phyloP scores from a whole-genome alignment of 2,888 invertebrate genomes.

The Isoperla grammatica region DNA sequence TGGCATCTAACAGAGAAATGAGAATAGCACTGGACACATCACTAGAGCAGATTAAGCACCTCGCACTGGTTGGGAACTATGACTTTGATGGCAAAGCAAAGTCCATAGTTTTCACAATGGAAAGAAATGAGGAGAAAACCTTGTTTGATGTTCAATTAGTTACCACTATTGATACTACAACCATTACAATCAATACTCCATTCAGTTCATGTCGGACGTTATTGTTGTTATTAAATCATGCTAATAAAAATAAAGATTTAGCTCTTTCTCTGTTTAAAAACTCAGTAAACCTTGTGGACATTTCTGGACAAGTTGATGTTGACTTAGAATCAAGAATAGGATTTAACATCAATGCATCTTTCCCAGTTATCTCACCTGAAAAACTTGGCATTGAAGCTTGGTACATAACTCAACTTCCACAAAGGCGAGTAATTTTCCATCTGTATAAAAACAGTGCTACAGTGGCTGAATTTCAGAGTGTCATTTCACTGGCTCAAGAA shows the following conservation, averaged over 20 bases:
- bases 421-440: background rate
- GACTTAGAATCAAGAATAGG: conserved; percentile 1
- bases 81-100: conserved; percentile 15
- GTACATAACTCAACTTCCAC: background rate
- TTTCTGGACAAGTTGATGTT: background rate
- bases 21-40: conserved; percentile 20
- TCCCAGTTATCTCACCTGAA: background rate
- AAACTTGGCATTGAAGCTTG: background rate
- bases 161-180: background rate
- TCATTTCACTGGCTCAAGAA: background rate
- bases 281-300: background rate
- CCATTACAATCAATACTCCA: background rate
- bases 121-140: background rate
- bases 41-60: conserved; percentile 5
- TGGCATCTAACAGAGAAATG: background rate
- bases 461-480: background rate
- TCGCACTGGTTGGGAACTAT: conserved; percentile 25
- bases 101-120: background rate
- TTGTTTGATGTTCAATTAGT: background rate
- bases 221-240: background rate
- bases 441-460: background rate
- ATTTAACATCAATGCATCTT: background rate
- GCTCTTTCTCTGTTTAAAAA: conserved; percentile 2
- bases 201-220: conserved; percentile 8
- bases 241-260: background rate